A percentile compares a stretch with the other conserved stretches of the same genome.
phyloP scores from a whole-genome alignment of 2,888 invertebrate genomes.

The Lasioglossum villosulum region DNA sequence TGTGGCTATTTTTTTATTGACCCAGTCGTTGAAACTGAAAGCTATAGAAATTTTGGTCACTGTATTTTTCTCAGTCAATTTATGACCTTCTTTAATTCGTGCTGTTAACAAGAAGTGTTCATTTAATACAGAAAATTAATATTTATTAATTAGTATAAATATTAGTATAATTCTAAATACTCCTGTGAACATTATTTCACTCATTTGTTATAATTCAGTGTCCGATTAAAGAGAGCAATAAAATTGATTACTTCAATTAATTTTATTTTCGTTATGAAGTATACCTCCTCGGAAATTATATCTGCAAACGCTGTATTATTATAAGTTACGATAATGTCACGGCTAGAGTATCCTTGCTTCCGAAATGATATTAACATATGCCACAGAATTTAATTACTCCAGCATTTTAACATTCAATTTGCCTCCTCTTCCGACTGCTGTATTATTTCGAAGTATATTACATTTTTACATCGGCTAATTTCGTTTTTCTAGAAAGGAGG shows the following conservation, averaged over 20 bases:
- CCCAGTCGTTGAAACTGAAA: conserved; percentile 22
- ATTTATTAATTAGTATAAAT: neutral
- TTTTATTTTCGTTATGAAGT: neutral
- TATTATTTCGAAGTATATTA: neutral
- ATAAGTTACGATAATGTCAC: neutral
- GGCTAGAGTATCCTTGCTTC: neutral
- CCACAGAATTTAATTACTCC: neutral
- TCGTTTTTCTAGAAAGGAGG: neutral
- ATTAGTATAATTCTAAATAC: neutral
- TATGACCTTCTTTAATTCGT: neutral
- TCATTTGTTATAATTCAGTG: neutral
- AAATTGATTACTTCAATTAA: neutral
- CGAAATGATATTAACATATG: too few species aligned
- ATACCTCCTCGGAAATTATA: neutral
- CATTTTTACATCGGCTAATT: conserved; percentile 8
- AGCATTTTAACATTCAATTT: conserved; percentile 14
- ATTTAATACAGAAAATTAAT: neutral
- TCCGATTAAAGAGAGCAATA: neutral
- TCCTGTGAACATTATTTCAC: neutral
- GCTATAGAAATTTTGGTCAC: neutral
- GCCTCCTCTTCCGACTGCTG: neutral
- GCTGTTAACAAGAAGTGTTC: neutral
- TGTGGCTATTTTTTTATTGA: conserved; percentile 1
- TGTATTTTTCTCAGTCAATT: neutral
- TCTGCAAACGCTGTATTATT: neutral